Evolutionary conservation across 1,140 invertebrate genomes (phyloP).

Genomic region (Heliothis subflexa): DNA sequence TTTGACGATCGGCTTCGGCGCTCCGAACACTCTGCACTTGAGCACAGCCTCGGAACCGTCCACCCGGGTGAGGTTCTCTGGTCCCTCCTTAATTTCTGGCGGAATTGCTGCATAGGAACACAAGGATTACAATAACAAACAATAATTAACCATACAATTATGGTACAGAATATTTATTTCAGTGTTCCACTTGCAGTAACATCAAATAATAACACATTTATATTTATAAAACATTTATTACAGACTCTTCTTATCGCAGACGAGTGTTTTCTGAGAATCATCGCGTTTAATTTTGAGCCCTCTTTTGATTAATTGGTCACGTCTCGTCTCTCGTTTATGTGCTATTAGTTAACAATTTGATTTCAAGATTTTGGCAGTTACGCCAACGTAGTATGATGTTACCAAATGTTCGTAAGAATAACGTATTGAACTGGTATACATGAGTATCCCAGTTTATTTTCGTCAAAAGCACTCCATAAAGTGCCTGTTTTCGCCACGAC

Average conservation of each 20-base stretch:
- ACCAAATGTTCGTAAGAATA: not conserved
- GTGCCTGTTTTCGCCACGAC: not conserved
- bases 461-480: slow-evolving; percentile 5
- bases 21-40: slow-evolving; percentile 97
- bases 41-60: slow-evolving; percentile 94
- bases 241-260: not conserved
- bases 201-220: too few relatives aligned
- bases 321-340: slow-evolving; percentile 6
- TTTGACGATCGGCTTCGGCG: slow-evolving; percentile 97
- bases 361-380: not conserved
- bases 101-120: slow-evolving; percentile 89
- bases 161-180: not conserved
- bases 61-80: slow-evolving; percentile 92
- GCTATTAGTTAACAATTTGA: slow-evolving; percentile 5
- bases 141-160: not conserved
- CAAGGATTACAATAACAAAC: slow-evolving; percentile 6
- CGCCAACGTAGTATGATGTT: not conserved
- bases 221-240: not conserved
- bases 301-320: slow-evolving; percentile 43
- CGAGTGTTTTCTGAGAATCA: slow-evolving; percentile 1
- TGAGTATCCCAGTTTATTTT: not conserved
- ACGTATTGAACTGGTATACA: not conserved
- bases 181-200: not conserved
- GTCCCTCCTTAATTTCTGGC: slow-evolving; percentile 95
- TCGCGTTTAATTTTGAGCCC: slow-evolving; percentile 14